These are phyloP conservation scores for Drosophila pandora DNA, from an alignment of 1,140 invertebrate species.

Conservation along the genomic window DNA sequence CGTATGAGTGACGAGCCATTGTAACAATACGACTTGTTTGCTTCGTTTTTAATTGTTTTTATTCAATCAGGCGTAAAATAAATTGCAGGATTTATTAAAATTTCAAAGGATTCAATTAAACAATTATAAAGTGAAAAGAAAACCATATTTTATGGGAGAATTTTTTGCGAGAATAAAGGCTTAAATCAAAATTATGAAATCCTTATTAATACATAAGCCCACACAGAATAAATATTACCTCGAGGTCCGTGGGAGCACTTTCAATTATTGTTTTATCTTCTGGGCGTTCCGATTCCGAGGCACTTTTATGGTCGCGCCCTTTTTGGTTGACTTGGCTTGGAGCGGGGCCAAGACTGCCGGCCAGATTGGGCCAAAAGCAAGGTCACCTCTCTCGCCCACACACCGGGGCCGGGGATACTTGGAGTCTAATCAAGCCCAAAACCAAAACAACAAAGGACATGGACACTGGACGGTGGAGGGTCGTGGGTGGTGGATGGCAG, in stretches of 20 bases:
- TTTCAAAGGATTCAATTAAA: too few relatives aligned
- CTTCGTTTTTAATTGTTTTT: too few relatives aligned
- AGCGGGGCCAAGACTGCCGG: slow-evolving; percentile 12
- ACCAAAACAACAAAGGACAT: slow-evolving; percentile 46
- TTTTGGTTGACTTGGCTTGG: slow-evolving; percentile 43
- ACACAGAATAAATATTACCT: neutral
- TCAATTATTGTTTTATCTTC: slow-evolving; percentile 47
- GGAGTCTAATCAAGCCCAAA: slow-evolving; percentile 51
- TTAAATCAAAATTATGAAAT: too few relatives aligned
- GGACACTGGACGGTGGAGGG: slow-evolving; percentile 29
- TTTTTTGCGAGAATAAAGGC: too few relatives aligned
- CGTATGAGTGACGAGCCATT: neutral
- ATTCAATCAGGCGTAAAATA: too few relatives aligned
- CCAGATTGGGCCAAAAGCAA: slow-evolving; percentile 19
- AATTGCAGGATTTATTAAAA: too few relatives aligned
- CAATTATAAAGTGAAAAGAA: too few relatives aligned
- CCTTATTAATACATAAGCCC: neutral
- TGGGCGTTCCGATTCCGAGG: slow-evolving; percentile 23
- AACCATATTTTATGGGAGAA: too few relatives aligned
- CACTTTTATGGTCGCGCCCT: slow-evolving; percentile 40
- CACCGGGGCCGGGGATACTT: slow-evolving; percentile 23
- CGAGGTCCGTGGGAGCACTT: slow-evolving; percentile 1
- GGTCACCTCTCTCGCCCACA: slow-evolving; percentile 13
- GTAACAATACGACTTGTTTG: neutral
- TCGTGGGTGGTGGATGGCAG: neutral